Conservation (phyloP, 1,140 invertebrate species). For the Tribolium madens region DNA sequence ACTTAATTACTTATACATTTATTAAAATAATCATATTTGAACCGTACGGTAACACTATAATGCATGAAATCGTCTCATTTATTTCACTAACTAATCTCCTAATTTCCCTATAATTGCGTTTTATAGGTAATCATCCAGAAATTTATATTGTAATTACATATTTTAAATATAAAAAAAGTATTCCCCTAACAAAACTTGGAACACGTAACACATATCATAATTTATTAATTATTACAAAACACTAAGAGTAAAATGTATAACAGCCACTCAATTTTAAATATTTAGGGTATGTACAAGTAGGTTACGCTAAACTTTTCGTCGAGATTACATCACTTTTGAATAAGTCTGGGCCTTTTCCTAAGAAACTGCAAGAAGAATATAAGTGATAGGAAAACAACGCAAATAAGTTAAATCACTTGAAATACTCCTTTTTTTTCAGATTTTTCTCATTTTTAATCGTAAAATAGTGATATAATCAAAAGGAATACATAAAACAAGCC, state of each 20-base stretch:
- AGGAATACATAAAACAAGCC: neutral
- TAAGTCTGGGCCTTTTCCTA: neutral
- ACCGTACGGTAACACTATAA: neutral
- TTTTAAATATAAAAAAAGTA: neutral
- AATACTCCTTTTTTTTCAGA: neutral
- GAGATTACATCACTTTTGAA: neutral
- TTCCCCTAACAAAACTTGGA: neutral
- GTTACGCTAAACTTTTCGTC: constrained; percentile 3
- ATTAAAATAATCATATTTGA: constrained; percentile 14
- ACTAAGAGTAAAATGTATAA: neutral
- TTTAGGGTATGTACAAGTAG: constrained; percentile 1
- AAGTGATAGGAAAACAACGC: neutral
- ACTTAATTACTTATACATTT: neutral
- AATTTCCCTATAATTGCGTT: constrained; percentile 16
- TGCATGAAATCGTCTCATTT: constrained; percentile 1
- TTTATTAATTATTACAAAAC: neutral
- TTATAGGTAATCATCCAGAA: neutral
- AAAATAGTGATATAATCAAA: neutral
- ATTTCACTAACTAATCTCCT: neutral
- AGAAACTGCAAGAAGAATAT: neutral
- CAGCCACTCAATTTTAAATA: neutral
- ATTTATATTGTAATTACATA: neutral
- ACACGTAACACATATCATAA: neutral
- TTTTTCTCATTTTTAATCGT: neutral
- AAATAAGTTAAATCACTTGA: neutral